Percentiles rank a stretch among this genome's conserved stretches.
These are phyloP conservation scores for Apis dorsata DNA, from an alignment of 1,140 invertebrate genomes.

Conservation along the genomic window DNA sequence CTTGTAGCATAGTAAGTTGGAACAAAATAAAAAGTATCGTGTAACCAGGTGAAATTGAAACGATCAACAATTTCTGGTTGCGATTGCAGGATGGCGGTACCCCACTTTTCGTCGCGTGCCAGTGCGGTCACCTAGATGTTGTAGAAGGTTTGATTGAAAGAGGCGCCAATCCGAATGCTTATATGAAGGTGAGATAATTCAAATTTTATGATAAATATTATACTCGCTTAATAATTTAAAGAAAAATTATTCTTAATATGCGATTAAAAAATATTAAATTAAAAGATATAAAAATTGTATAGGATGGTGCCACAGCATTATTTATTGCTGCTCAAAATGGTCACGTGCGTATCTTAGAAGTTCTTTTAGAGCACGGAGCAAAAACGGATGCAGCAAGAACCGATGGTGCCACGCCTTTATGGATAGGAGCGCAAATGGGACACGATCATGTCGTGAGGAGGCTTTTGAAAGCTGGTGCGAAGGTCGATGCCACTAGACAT, in stretches of 20 bases:
- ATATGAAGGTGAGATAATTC: conserved; percentile 87
- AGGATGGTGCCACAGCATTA: conserved; percentile 93
- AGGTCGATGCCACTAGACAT: conserved; percentile 89
- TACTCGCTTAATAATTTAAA: background rate
- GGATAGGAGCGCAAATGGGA: conserved; percentile 97
- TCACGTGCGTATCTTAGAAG: conserved; percentile 87
- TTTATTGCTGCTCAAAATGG: conserved; percentile 96
- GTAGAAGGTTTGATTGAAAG: conserved; percentile 89
- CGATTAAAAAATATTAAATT: background rate
- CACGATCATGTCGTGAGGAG: conserved; percentile 90
- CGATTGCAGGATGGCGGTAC: conserved; percentile 92
- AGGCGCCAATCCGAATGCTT: conserved; percentile 90
- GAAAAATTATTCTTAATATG: background rate
- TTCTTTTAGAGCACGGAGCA: conserved; percentile 86
- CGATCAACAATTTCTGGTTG: conserved; percentile 27
- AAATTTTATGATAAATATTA: background rate
- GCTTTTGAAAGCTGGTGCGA: conserved; percentile 88
- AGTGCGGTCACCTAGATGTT: conserved; percentile 93
- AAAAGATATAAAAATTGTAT: background rate
- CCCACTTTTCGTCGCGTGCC: conserved; percentile 93
- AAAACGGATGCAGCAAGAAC: conserved; percentile 85
- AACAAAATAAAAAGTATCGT: background rate
- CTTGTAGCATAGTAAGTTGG: conserved; percentile 87
- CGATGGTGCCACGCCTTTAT: conserved; percentile 93
- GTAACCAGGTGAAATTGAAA: conserved; percentile 15